Evolutionary conservation across 2,888 invertebrate species (phyloP).

Genomic region (Melanostoma mellinum): DNA sequence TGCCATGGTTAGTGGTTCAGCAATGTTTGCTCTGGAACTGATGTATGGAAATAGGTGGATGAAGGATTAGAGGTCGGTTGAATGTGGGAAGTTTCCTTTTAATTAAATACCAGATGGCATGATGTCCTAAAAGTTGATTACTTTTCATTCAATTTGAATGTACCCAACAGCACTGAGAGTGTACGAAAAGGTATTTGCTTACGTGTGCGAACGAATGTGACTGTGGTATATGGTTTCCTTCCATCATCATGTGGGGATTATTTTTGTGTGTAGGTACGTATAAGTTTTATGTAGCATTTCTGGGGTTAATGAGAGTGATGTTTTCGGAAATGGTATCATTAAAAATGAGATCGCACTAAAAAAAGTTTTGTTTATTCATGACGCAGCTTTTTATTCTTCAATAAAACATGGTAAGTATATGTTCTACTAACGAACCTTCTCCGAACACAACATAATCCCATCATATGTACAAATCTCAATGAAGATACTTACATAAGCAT

Average conservation of each 20-base stretch:
- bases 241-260: no score
- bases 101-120: constrained; percentile 47
- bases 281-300: neutral
- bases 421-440: neutral
- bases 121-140: constrained; percentile 31
- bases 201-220: neutral
- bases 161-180: neutral
- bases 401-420: constrained; percentile 20
- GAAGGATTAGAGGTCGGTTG: constrained; percentile 32
- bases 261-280: no score
- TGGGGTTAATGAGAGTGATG: constrained; percentile 17
- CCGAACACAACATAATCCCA: neutral
- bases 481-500: no score
- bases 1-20: constrained; percentile 13
- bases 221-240: neutral
- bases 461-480: no score
- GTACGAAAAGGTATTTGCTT: neutral
- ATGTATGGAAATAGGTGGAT: neutral
- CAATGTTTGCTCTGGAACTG: neutral
- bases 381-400: constrained; percentile 9
- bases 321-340: constrained; percentile 26
- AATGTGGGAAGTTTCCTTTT: constrained; percentile 43
- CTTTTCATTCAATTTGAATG: constrained; percentile 35
- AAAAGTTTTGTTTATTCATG: neutral
- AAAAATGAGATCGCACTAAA: constrained; percentile 9